phyloP scores from a whole-genome alignment of 1,140 invertebrate species.

The Hirudo medicinalis region DNA sequence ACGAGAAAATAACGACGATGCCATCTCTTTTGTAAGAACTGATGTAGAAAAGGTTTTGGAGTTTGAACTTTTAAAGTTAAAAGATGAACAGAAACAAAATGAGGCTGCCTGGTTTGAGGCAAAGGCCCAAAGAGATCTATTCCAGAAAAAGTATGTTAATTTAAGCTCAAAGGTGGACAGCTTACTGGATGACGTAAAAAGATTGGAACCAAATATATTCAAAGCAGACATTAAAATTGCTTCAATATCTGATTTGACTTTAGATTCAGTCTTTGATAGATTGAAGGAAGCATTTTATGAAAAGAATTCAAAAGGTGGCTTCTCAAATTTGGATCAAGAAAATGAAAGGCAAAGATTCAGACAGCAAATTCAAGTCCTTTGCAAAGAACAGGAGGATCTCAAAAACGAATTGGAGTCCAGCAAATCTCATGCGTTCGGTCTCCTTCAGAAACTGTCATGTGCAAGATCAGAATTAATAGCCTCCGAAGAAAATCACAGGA shows the following conservation, averaged over 20 bases:
- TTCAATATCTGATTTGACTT: neutral
- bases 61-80: too few relatives aligned
- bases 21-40: neutral
- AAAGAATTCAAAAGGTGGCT: neutral
- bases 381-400: neutral
- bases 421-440: neutral
- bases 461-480: slow-evolving; percentile 4
- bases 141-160: too few relatives aligned
- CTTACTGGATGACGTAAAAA: too few relatives aligned
- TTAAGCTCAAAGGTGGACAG: too few relatives aligned
- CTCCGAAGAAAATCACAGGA: neutral
- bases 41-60: slow-evolving; percentile 4
- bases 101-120: too few relatives aligned
- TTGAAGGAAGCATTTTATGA: neutral
- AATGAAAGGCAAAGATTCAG: slow-evolving; percentile 7
- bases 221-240: neutral
- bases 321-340: neutral
- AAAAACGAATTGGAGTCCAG: neutral
- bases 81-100: too few relatives aligned
- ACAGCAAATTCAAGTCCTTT: slow-evolving; percentile 4
- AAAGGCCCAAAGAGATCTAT: too few relatives aligned
- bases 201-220: too few relatives aligned
- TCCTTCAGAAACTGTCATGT: slow-evolving; percentile 1
- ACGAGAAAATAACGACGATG: too few relatives aligned
- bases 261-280: neutral